phyloP scores from a whole-genome alignment of 2,113 vertebrate genomes.

The Onychostruthus taczanowskii region DNA sequence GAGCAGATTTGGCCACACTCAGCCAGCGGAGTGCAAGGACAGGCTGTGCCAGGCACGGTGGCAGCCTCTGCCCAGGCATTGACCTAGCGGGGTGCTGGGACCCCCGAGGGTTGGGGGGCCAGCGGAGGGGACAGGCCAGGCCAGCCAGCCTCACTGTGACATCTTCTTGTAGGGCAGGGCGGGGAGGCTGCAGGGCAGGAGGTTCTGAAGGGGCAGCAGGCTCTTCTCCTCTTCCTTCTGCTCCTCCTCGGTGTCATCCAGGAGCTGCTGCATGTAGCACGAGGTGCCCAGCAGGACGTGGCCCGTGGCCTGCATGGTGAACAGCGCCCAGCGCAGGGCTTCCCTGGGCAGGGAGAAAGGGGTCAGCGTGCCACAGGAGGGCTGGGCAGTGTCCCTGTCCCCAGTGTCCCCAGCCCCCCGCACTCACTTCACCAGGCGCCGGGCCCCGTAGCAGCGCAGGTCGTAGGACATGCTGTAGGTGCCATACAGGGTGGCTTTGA shows the following conservation, averaged over 20 bases:
- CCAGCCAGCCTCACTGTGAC: constrained; percentile 39
- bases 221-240: not conserved
- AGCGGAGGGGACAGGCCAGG: not conserved
- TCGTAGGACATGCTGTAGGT: constrained; percentile 90
- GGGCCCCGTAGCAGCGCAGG: constrained; percentile 85
- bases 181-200: not conserved
- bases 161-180: constrained; percentile 33
- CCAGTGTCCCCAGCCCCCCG: not conserved
- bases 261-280: constrained; percentile 89
- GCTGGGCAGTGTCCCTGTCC: not conserved
- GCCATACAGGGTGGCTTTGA: constrained; percentile 91
- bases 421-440: constrained; percentile 78
- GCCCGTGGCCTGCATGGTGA: constrained; percentile 91
- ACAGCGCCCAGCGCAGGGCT: constrained; percentile 85
- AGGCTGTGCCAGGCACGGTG: not conserved
- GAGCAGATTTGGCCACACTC: not conserved
- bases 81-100: not conserved
- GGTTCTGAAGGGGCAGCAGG: not conserved
- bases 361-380: fast-evolving
- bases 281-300: constrained; percentile 91
- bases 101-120: not conserved
- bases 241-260: constrained; percentile 80
- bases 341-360: constrained; percentile 72
- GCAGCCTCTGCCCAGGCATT: not conserved
- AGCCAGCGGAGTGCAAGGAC: not conserved